phyloP scores from a whole-genome alignment of 2,113 vertebrate species.

The Sisor rabdophorus region DNA sequence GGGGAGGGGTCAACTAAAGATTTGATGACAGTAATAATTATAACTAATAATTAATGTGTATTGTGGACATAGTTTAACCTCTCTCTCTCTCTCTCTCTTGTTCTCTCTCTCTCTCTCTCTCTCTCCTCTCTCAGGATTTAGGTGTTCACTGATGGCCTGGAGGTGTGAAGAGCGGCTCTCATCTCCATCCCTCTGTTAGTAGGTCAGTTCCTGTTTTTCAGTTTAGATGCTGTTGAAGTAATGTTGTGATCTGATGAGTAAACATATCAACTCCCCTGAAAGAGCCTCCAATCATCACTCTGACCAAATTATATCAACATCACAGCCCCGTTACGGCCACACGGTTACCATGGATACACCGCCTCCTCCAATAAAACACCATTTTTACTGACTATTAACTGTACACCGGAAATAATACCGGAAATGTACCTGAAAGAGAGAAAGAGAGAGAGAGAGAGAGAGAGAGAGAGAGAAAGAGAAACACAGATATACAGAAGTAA shows the following conservation, averaged over 20 bases:
- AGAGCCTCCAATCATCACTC: conserved; percentile 33
- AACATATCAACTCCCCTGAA: conserved; percentile 35
- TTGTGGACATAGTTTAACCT: neutral
- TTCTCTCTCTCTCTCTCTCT: neutral
- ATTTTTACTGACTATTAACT: neutral
- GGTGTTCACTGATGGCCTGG: conserved; percentile 55
- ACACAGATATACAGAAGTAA: too few species aligned
- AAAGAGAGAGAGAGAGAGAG: neutral
- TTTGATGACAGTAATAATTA: too few species aligned
- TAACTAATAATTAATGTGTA: too few species aligned
- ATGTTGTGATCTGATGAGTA: conserved; percentile 16
- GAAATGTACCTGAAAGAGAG: conserved; percentile 2
- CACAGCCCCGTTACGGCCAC: conserved; percentile 37
- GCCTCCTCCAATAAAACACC: conserved; percentile 32
- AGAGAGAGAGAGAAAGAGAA: too few species aligned
- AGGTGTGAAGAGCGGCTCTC: conserved; percentile 43
- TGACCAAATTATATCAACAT: conserved; percentile 35
- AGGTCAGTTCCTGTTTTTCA: conserved; percentile 63
- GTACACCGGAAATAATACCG: neutral
- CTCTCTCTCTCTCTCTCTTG: neutral
- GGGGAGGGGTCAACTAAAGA: too few species aligned
- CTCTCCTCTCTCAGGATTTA: conserved; percentile 38
- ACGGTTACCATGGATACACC: conserved; percentile 51
- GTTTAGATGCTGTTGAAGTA: conserved; percentile 8
- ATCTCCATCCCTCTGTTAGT: conserved; percentile 56